phyloP scores from a whole-genome alignment of 2,113 vertebrate genomes.

The Circaetus cinerascens region DNA sequence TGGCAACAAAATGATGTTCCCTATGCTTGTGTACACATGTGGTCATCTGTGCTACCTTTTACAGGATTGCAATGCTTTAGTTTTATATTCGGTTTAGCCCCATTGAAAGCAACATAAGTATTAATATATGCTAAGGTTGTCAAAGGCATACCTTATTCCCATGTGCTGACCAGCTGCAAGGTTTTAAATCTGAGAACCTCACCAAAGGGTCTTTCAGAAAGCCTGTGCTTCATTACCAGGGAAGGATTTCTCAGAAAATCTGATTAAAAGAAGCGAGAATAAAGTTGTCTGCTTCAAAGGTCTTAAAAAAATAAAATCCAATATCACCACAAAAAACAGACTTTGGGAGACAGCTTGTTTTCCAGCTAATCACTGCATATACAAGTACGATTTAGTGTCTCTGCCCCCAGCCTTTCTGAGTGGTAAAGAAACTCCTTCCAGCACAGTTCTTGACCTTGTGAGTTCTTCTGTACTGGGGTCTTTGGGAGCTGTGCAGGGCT shows the following conservation, averaged over 20 bases:
- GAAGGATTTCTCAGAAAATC: not conserved
- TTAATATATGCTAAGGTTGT: not conserved
- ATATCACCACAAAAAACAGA: not conserved
- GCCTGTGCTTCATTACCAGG: not conserved
- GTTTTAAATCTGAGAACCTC: not conserved
- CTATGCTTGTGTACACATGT: fast-evolving
- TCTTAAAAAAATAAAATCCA: not conserved
- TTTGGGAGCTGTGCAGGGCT: not conserved
- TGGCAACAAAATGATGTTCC: not conserved
- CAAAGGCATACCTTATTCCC: not conserved
- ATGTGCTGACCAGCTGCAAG: not conserved
- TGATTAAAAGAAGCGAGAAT: not conserved
- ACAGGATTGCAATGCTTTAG: fast-evolving
- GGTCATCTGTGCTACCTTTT: not conserved
- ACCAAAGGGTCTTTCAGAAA: not conserved
- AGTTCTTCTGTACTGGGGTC: not conserved
- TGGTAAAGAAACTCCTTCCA: not conserved
- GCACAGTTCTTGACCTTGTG: not conserved
- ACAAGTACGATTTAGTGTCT: not conserved
- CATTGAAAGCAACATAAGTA: not conserved
- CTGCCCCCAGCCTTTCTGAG: not conserved
- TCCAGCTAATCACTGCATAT: not conserved
- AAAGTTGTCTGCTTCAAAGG: not conserved
- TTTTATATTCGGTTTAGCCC: not conserved
- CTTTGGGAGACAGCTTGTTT: not conserved